Percentiles rank a stretch among this genome's conserved stretches.
Conservation (phyloP, 2,888 invertebrate genomes). For the Apamea anceps region DNA sequence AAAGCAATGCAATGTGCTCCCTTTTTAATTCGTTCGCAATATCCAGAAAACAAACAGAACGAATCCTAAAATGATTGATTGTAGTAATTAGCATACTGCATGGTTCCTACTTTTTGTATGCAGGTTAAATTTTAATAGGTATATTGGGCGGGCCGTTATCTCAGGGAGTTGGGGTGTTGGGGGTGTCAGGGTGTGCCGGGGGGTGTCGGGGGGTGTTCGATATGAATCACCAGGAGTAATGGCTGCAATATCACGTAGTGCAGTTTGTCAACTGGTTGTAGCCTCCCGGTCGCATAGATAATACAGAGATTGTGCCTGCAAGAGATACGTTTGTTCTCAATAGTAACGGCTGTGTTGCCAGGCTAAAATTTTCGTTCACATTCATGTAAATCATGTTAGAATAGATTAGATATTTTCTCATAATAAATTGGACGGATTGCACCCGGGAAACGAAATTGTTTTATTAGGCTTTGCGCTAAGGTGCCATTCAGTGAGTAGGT, state of each 20-base stretch:
- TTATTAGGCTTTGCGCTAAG: background rate
- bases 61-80: constrained; percentile 48
- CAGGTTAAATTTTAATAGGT: constrained; percentile 68
- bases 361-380: constrained; percentile 57
- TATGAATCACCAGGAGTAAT: constrained; percentile 90
- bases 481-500: background rate
- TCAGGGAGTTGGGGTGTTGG: constrained; percentile 59
- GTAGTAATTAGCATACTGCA: constrained; percentile 50
- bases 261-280: constrained; percentile 90
- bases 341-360: constrained; percentile 65
- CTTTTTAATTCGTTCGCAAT: constrained; percentile 28
- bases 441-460: background rate
- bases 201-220: constrained; percentile 80
- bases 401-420: constrained; percentile 21
- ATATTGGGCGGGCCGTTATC: constrained; percentile 66
- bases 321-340: constrained; percentile 78
- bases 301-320: constrained; percentile 83
- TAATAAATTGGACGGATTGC: constrained; percentile 14
- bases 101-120: constrained; percentile 56
- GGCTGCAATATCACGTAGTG: constrained; percentile 90
- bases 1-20: constrained; percentile 8
- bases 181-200: constrained; percentile 82
- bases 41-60: constrained; percentile 30
- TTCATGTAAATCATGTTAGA: constrained; percentile 29
- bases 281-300: constrained; percentile 88